Evolutionary conservation across 2,797 vertebrate genomes (phyloP), one percentile per base, ranked within the genome.

Genomic region (Sphaeramia orbicularis): DNA sequence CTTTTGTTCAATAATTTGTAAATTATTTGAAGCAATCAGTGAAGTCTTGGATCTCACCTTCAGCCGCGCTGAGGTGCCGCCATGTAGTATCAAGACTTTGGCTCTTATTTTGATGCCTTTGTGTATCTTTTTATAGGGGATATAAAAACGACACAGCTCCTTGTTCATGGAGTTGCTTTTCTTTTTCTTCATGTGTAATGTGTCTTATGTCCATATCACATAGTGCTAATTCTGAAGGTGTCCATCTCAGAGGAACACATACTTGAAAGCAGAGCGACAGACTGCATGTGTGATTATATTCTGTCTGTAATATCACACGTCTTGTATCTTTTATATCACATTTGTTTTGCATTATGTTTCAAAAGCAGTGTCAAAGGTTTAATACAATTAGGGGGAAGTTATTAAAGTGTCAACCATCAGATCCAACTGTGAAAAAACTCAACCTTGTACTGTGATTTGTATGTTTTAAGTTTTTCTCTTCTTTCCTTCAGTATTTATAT

Each of bases 311-410:
- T 32, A 36, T 55, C 48, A 38, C 70, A 10, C 63, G 66, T 83
- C 37, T 64, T 66, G 10, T 64, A 27, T 63, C 32, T 71, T 85
- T 84, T 76, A 32, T 62, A 78, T 36, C 61, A 59, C n/a, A 53
- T 77, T 11, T 50, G 32, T 73, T 37, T 61, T 10, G 3, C 5
- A 12, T 68, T 72, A 7, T 47, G 15, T 66, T 71, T 51, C 54
- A 2, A 63, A 66, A 16, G 15, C 47, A 10, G 41, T 57, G 70
- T 60, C 13, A 18, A 74, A 60, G 42, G 35, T 71, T 57, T 51
- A 80, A 71, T 83, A 82, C 88, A 81, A 68, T 7, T 61, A 27
- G 51, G 54, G 54, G 47, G 14, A 14, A 48, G 66, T 48, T 9
- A 8, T 36, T 6, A 53, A 59, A 68, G 8, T 1, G 1, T 47